These are phyloP conservation scores for Thermophis baileyi DNA, from an alignment of 2,113 vertebrate species.

Conservation along the genomic window DNA sequence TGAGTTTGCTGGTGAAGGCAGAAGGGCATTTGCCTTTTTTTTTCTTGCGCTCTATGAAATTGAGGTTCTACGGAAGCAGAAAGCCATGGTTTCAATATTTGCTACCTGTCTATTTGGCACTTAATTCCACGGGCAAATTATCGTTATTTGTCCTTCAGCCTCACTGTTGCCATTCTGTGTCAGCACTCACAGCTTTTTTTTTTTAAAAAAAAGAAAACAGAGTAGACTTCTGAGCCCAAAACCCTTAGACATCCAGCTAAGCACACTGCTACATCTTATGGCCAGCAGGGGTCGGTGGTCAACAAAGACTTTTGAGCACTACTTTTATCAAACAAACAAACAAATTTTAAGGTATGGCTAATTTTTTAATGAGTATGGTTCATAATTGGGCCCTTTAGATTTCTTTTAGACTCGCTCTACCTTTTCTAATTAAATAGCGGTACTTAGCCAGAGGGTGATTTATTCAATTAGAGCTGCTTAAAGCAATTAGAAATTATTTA, in stretches of 20 bases:
- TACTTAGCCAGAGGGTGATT: constrained; percentile 14
- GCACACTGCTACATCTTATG: not conserved
- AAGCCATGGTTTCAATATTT: not conserved
- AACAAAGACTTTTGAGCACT: not conserved
- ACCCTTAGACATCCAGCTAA: not conserved
- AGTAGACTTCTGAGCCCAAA: not conserved
- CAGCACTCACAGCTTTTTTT: not conserved
- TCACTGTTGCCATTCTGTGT: not conserved
- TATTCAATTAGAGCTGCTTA: constrained; percentile 17
- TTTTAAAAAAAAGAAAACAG: not conserved
- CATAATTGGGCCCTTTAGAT: constrained; percentile 18
- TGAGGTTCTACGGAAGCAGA: not conserved
- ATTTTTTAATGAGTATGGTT: not conserved
- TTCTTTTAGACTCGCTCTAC: not conserved
- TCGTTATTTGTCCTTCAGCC: not conserved
- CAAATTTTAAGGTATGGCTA: not conserved
- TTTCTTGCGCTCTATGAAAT: not conserved
- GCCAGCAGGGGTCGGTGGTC: not conserved
- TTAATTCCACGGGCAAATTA: not conserved
- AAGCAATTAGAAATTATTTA: constrained; percentile 18
- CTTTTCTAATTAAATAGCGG: constrained; percentile 18
- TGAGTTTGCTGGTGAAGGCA: not conserved
- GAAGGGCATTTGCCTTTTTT: not conserved
- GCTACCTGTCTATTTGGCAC: not conserved
- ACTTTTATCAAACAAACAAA: not conserved